Conservation (phyloP, 2,113 vertebrate species). For the Eidolon helvum region DNA sequence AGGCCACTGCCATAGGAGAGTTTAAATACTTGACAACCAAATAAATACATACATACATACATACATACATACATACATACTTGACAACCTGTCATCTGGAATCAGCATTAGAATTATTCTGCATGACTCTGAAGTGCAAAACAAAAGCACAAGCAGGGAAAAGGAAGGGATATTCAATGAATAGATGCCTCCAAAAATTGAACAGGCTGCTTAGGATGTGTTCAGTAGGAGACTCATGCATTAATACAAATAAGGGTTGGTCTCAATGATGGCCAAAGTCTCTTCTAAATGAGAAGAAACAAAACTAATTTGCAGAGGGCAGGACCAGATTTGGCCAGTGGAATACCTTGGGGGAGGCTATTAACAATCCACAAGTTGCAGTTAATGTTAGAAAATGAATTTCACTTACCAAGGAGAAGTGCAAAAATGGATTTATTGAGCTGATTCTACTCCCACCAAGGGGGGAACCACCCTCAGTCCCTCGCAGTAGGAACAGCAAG, state of each 20-base stretch:
- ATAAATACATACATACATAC: too few relatives aligned
- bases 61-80: neutral
- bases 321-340: conserved; percentile 15
- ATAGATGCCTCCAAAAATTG: neutral
- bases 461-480: neutral
- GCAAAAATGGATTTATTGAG: conserved; percentile 17
- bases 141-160: neutral
- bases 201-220: neutral
- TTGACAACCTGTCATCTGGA: conserved; percentile 17
- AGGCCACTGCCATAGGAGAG: neutral
- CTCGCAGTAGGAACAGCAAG: neutral
- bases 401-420: conserved; percentile 51
- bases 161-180: neutral
- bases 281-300: conserved; percentile 41
- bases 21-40: conserved; percentile 44
- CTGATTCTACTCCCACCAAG: neutral
- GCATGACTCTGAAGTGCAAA: neutral
- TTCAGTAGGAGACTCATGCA: neutral
- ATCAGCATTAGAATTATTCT: conserved; percentile 34
- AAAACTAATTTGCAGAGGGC: conserved; percentile 52
- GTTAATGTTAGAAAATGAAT: conserved; percentile 41
- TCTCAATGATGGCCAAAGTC: neutral
- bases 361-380: conserved; percentile 62
- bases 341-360: conserved; percentile 15
- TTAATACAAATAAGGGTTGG: neutral